phyloP scores from a whole-genome alignment of 2,797 vertebrate genomes.

The Phoebastria nigripes region DNA sequence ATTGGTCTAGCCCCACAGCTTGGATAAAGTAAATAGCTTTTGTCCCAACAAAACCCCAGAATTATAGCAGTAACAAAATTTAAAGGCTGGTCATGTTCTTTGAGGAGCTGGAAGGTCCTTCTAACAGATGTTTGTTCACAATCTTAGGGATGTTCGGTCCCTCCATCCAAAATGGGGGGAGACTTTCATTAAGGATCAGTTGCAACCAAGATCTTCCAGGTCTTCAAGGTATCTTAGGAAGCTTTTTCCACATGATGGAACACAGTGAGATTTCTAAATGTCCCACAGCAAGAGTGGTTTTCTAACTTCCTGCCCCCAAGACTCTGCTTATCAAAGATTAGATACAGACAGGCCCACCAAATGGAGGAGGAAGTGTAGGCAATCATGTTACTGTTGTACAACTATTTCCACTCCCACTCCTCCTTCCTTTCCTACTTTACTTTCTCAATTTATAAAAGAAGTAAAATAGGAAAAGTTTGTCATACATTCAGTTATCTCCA shows the following conservation, averaged over 20 bases:
- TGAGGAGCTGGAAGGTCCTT: neutral
- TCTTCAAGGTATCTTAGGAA: neutral
- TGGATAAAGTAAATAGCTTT: neutral
- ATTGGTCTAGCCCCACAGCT: neutral
- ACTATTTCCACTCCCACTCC: neutral
- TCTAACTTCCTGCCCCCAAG: neutral
- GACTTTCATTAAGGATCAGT: neutral
- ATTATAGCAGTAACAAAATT: neutral
- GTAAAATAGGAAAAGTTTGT: neutral
- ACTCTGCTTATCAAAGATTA: neutral
- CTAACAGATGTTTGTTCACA: neutral
- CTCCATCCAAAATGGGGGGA: neutral
- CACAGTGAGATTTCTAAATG: neutral
- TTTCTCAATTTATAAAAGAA: neutral
- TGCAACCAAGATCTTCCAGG: neutral
- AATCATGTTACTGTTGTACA: neutral
- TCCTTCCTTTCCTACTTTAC: neutral
- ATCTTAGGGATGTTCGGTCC: neutral
- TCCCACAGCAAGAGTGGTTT: neutral
- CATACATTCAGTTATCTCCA: neutral
- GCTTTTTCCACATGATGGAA: neutral
- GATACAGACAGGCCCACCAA: neutral
- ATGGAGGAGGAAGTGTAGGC: neutral
- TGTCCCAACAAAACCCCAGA: neutral
- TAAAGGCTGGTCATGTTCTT: neutral